Conservation (phyloP, 2,797 vertebrate genomes). For the Nothura maculosa region DNA sequence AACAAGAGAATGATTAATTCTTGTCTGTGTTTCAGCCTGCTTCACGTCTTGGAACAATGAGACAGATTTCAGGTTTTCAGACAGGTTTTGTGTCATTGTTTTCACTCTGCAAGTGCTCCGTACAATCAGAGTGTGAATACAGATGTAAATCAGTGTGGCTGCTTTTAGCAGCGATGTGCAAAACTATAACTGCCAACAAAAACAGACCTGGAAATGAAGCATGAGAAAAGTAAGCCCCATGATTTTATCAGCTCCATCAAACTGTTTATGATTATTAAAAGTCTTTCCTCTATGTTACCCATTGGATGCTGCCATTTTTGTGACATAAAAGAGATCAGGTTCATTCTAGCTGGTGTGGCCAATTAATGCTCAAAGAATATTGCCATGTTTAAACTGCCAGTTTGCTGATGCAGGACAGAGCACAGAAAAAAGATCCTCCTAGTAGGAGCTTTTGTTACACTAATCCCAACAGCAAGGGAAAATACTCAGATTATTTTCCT, state of each 20-base stretch:
- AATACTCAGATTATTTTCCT: constrained; percentile 52
- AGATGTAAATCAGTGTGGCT: background rate
- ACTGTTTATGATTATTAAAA: background rate
- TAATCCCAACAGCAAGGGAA: background rate
- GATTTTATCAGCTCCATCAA: background rate
- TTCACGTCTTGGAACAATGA: background rate
- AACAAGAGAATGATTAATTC: background rate
- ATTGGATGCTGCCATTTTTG: background rate
- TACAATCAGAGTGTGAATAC: background rate
- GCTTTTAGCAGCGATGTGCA: background rate
- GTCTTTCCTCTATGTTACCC: background rate
- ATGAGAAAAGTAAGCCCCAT: background rate
- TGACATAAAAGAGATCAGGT: background rate
- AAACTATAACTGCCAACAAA: background rate
- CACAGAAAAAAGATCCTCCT: background rate
- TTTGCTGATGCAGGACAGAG: background rate
- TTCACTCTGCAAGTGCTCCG: background rate
- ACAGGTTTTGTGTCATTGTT: background rate
- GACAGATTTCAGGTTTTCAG: background rate
- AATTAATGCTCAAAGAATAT: constrained; percentile 11
- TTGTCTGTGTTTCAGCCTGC: background rate
- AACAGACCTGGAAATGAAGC: background rate
- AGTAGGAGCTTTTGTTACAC: constrained; percentile 14
- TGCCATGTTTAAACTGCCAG: background rate
- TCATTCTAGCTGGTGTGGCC: background rate